Base-by-base conservation (phyloP, 2,113 vertebrate species). In the Taxidea taxus region DNA sequence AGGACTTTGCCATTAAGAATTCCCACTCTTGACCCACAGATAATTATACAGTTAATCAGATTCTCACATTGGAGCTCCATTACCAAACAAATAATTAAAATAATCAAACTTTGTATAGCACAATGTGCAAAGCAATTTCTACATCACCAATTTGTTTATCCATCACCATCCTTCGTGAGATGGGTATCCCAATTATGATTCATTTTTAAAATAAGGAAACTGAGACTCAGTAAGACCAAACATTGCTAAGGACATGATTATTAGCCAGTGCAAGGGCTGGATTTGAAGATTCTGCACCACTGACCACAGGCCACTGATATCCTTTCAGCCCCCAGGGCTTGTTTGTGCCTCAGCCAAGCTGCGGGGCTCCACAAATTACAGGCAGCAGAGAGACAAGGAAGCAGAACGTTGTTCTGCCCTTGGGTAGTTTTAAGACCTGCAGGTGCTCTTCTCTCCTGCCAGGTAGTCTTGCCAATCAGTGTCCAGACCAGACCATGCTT, bases 1-100 rank as follows among this genome's bases (percentile, higher is more conserved):
- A 86, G 62, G 62, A 44, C 62, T 78, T 25, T 95, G 44, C 29
- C 39, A 37, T 97, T 56, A 91, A 72, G 62, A 96, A 88, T 82
- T 70, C 2, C 29, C 3, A 74, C 21, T 93, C 25, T 92, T 96
- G 62, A 90, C n/a, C 80, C 27, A 23, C 68, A 87, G 62, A 87
- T 82, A 93, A 94, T 80, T 68, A 84, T 84, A 9, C 14, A 70
- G 14, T 88, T 78, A 74, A 83, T 94, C 29, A 87, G 21, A 74
- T 81, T 89, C 84, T 91, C 31, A 87, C 20, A 47, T 56, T 80
- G 44, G 44, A 90, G 7, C 85, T 51, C 39, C 8, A 90, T 94
- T 68, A 64, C 7, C 15, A 83, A 90, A 72, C 4, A n/a, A 84
- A 89, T 72, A 92, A 94, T 88, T 62, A 60, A 82, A 85, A 89